phyloP scores from a whole-genome alignment of 2,113 vertebrate genomes.

The Eupsittula cactorum region DNA sequence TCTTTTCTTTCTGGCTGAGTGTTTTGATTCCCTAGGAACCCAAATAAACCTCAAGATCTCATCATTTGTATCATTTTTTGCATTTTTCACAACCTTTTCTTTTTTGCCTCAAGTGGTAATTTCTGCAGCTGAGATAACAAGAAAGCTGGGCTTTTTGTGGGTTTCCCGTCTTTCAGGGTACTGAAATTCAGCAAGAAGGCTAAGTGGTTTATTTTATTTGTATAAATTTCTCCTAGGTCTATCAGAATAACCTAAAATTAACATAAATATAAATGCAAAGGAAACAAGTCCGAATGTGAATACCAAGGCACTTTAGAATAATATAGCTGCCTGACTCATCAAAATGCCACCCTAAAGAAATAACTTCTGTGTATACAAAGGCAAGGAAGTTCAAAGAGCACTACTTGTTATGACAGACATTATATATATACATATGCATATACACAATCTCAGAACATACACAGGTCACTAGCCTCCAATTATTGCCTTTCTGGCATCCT shows the following conservation, averaged over 20 bases:
- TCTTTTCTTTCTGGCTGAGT: not conserved
- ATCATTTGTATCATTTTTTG: not conserved
- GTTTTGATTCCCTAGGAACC: not conserved
- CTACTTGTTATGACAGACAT: not conserved
- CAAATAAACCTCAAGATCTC: not conserved
- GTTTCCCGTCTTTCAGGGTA: not conserved
- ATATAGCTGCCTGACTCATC: not conserved
- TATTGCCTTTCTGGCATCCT: not conserved
- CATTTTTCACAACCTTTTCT: slow-evolving; percentile 2
- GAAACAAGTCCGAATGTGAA: not conserved
- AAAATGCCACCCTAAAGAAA: not conserved
- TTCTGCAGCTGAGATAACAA: not conserved
- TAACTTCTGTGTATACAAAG: not conserved
- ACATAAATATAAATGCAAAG: not conserved
- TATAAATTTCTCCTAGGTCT: not conserved
- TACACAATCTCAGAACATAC: not conserved
- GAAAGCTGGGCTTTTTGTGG: not conserved
- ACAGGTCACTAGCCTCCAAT: not conserved
- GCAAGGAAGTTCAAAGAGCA: not conserved
- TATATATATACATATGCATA: not conserved
- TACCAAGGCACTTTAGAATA: not conserved
- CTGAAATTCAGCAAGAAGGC: not conserved
- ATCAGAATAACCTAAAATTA: not conserved
- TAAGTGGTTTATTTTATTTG: not conserved
- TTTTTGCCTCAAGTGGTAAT: not conserved